These are phyloP conservation scores for Caracal caracal DNA, from an alignment of 2,113 vertebrate species.

Conservation along the genomic window DNA sequence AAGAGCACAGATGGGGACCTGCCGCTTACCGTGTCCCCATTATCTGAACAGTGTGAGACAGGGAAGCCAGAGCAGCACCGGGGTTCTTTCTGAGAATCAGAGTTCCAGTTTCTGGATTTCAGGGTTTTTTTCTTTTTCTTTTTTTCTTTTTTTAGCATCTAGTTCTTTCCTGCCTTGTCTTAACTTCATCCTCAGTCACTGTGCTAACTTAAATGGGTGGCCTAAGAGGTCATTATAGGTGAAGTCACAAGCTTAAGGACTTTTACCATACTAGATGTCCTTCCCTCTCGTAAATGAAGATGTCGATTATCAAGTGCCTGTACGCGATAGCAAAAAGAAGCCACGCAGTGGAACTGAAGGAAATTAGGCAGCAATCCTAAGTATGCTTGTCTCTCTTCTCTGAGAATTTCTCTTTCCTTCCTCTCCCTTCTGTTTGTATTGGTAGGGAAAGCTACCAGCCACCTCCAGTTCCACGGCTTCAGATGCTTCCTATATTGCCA, in stretches of 20 bases:
- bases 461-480: background rate
- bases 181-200: background rate
- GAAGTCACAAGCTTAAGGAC: background rate
- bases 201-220: background rate
- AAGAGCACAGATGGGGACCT: background rate
- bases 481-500: background rate
- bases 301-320: background rate
- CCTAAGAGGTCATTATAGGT: background rate
- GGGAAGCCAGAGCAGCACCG: background rate
- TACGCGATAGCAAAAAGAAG: background rate
- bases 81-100: background rate
- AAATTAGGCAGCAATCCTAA: background rate
- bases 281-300: background rate
- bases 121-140: background rate
- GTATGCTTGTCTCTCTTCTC: background rate
- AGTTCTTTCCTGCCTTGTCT: background rate
- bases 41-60: background rate
- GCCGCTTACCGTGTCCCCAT: accelerated
- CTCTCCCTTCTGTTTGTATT: background rate
- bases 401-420: background rate
- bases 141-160: background rate
- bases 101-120: background rate
- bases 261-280: background rate
- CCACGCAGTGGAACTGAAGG: background rate
- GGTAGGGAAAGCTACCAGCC: background rate